Conservation (phyloP, 2,113 vertebrate genomes). For the Actenoides lindsayi region DNA sequence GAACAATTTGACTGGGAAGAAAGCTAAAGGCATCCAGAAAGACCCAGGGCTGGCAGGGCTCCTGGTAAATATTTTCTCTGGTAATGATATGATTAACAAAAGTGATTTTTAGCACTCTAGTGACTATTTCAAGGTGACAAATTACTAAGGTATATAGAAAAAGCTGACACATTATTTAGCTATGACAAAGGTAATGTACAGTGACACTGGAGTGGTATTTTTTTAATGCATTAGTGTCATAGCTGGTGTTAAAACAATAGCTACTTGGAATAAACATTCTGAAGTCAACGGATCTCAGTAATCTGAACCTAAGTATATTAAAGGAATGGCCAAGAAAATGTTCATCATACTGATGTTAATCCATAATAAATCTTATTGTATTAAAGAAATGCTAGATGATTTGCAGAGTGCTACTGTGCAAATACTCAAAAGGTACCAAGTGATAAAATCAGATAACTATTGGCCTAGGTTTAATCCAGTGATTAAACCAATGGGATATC, state of each 20-base stretch:
- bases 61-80: neutral
- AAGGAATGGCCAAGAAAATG: neutral
- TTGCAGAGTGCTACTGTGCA: conserved; percentile 25
- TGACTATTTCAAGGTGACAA: neutral
- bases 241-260: neutral
- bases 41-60: neutral
- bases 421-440: conserved; percentile 39
- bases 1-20: neutral
- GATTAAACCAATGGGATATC: conserved; percentile 41
- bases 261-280: neutral
- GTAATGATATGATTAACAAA: neutral
- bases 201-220: neutral
- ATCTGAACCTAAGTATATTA: neutral
- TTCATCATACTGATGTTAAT: conserved; percentile 9
- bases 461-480: conserved; percentile 30
- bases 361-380: conserved; percentile 14
- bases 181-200: neutral
- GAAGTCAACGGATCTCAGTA: neutral
- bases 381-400: conserved; percentile 33
- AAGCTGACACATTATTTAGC: neutral
- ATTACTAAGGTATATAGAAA: neutral
- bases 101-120: neutral
- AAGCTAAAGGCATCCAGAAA: neutral
- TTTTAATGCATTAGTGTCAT: neutral
- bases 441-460: conserved; percentile 37